Conservation (phyloP, 1,140 invertebrate genomes). For the Bombus difficillimus region DNA sequence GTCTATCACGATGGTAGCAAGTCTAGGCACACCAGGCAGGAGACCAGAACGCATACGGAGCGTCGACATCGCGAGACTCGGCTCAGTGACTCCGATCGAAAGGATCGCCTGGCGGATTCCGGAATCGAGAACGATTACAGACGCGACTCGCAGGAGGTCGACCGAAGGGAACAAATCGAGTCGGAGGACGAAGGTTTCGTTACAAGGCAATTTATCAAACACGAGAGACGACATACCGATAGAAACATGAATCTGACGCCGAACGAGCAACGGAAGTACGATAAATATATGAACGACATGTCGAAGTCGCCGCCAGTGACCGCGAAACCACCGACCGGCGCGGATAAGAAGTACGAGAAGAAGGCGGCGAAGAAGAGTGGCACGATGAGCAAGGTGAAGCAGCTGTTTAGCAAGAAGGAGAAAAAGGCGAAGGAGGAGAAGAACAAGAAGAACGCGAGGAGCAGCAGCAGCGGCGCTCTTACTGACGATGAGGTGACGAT, state of each 20-base stretch:
- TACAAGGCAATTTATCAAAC: constrained; percentile 86
- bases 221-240: constrained; percentile 86
- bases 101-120: constrained; percentile 88
- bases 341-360: constrained; percentile 80
- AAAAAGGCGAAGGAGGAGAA: constrained; percentile 80
- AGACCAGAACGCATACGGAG: constrained; percentile 71
- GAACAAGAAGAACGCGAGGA: constrained; percentile 71
- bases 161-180: constrained; percentile 81
- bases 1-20: constrained; percentile 79
- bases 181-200: constrained; percentile 87
- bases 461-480: constrained; percentile 74
- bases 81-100: constrained; percentile 79
- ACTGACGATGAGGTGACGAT: constrained; percentile 79
- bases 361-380: constrained; percentile 78
- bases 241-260: constrained; percentile 74
- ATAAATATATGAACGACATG: constrained; percentile 81
- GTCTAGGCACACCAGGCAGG: constrained; percentile 72
- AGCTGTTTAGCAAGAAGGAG: constrained; percentile 80
- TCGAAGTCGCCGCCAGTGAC: constrained; percentile 66
- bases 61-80: constrained; percentile 73
- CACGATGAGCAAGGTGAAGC: constrained; percentile 81
- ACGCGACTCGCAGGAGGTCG: constrained; percentile 86
- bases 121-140: constrained; percentile 91
- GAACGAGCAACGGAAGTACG: constrained; percentile 78
- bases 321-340: constrained; percentile 76